Evolutionary conservation across 2,888 invertebrate species (phyloP).

Genomic region (Aethes cnicana): DNA sequence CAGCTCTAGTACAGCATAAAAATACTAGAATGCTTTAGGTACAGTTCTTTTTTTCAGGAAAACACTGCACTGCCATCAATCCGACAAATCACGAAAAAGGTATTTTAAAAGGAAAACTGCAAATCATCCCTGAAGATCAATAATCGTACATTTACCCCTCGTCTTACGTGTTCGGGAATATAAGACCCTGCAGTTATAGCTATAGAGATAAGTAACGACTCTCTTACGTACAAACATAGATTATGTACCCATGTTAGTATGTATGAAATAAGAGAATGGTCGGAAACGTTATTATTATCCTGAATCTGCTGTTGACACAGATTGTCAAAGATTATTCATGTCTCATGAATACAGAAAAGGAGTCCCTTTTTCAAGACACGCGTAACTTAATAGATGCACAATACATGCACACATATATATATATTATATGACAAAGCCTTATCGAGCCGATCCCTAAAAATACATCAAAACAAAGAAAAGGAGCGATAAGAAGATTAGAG

Average conservation of each 20-base stretch:
- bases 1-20: too few species aligned
- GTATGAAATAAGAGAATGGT: neutral
- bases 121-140: slow-evolving; percentile 26
- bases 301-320: too few species aligned
- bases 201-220: slow-evolving; percentile 49
- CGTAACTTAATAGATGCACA: too few species aligned
- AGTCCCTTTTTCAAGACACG: too few species aligned
- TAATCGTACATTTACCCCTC: slow-evolving; percentile 21
- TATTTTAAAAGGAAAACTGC: slow-evolving; percentile 18
- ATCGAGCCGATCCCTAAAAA: slow-evolving; percentile 53
- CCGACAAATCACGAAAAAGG: slow-evolving; percentile 17
- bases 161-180: slow-evolving; percentile 17
- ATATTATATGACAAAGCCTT: slow-evolving; percentile 52
- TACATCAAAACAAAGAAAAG: slow-evolving; percentile 70
- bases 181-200: neutral
- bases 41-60: too few species aligned
- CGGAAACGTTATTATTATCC: neutral
- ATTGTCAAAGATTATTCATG: too few species aligned
- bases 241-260: slow-evolving; percentile 59
- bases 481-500: slow-evolving; percentile 65
- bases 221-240: slow-evolving; percentile 63
- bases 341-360: too few species aligned
- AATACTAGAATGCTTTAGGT: too few species aligned
- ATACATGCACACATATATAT: slow-evolving; percentile 3
- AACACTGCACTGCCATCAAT: slow-evolving; percentile 11